phyloP scores from a whole-genome alignment of 2,113 vertebrate genomes.

The Gila orcuttii region DNA sequence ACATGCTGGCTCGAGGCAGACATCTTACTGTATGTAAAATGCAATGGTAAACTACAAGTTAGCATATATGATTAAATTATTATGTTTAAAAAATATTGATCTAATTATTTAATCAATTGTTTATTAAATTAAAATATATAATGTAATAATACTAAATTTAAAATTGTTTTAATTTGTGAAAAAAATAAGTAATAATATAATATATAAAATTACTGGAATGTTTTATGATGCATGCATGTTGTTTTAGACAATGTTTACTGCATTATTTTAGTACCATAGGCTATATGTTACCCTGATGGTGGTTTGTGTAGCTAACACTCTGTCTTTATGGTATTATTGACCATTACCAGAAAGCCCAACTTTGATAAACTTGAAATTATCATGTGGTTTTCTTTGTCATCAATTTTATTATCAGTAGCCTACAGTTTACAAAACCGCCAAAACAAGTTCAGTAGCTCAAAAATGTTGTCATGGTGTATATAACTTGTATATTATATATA shows the following conservation, averaged over 20 bases:
- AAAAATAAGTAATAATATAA: no score
- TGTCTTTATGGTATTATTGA: neutral
- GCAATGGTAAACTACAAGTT: no score
- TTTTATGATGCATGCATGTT: neutral
- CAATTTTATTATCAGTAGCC: neutral
- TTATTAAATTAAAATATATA: neutral
- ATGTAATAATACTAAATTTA: neutral
- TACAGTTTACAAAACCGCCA: neutral
- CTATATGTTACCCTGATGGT: neutral
- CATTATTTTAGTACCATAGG: neutral
- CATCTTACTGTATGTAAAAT: no score
- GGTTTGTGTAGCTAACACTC: no score
- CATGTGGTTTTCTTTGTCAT: neutral
- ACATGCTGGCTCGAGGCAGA: no score
- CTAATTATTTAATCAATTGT: neutral
- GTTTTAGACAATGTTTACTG: neutral
- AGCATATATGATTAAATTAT: no score
- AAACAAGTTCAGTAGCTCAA: neutral
- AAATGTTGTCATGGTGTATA: neutral
- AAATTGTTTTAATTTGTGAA: neutral
- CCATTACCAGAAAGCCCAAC: neutral
- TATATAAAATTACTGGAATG: neutral
- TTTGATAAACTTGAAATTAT: neutral
- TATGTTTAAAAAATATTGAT: neutral
- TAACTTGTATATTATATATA: neutral